Base-by-base conservation (phyloP, 2,113 vertebrate species). In the Melanocharis versteri region DNA sequence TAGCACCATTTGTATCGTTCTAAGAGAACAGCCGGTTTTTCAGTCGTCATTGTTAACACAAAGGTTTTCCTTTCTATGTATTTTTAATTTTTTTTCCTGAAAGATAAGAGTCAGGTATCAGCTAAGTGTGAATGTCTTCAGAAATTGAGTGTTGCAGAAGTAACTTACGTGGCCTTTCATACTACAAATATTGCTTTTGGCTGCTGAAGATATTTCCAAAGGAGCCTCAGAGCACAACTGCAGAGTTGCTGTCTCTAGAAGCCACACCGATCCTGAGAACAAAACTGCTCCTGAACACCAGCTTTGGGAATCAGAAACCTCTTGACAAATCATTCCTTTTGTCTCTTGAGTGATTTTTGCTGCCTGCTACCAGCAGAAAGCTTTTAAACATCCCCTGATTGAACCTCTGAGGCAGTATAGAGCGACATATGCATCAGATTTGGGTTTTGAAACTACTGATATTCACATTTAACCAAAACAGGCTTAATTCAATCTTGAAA, bases 401-500 rank as follows among this genome's bases (percentile, higher is more conserved):
- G 84, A 97, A 95, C 89, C 87, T 97, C 86, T 54, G 94, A 94
- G 92, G 90, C 72, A 90, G 60, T 71, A 88, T 39, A 80, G 82
- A 88, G 65, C 48, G 77, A 94, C 91, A 92, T 64, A 82, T 88
- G 70, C 71, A 83, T 86, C 77, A 58, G 83, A 77, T 89, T 85
- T 94, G 39, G 54, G 47, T 66, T 96, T 96, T 9, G 11, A 93
- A 97, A 97, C 77, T 97, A 87, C 96, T 66, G 86, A 96, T 96
- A 72, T 57, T 95, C 88, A 20, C 78, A 65, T 97, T 97, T 96
- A 97, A 91, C 86, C 56, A 60, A 94, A 94, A 71, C 54, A 61
- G 51, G 33, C 86, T 96, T 96, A 94, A 92, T 96, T 89, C 94
- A 76, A 6, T 92, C 92, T 94, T 96, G 87, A 96, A 96, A 94